Evolutionary conservation across 2,888 invertebrate species (phyloP), one percentile per base, ranked within the genome.

Genomic region (Luperina nickerlii): DNA sequence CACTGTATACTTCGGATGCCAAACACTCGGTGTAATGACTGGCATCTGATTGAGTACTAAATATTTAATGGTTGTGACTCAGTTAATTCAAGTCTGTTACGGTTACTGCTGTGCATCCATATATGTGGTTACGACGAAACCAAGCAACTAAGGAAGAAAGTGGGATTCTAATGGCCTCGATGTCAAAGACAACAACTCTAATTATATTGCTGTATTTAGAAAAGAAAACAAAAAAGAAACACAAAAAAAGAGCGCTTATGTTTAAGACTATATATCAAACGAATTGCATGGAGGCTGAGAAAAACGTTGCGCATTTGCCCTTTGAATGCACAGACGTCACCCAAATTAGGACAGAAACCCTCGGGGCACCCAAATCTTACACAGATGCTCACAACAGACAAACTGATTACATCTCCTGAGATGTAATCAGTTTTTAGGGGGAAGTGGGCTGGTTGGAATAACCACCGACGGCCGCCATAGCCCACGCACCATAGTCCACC

Each of bases 1-100:
- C 62, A 45, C 67, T n/a, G n/a, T n/a, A 68, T 81, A 82, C 62
- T 82, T 82, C 54, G 67, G 18, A 76, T 82, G 82, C 80, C 80
- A 80, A 80, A 60, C 60, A 48, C 24, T 82, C 9, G 27, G 20
- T 20, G 45, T 51, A 45, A 82, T 51, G 54, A 75, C 32, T 74
- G n/a, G 60, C 42, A 24, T 42, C 54, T 57, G 74, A 74, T 80
- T 81, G 75, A 45, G 32, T 67, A 38, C 76, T 82, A 80, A 80
- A 82, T 75, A 27, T 75, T 75, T 82, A 45, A n/a, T 81, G 42
- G 67, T 67, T 45, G 42, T 62, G 32, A 67, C 32, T 81, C 75
- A 81, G 57, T n/a, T 45, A 51, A n/a, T 0, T 24, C 51, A 38
- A 32, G 32, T 38, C 8, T 24, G 27, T 62, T 57, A 27, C 6